Conservation (phyloP, 2,797 vertebrate species). For the Epinephelus coioides region DNA sequence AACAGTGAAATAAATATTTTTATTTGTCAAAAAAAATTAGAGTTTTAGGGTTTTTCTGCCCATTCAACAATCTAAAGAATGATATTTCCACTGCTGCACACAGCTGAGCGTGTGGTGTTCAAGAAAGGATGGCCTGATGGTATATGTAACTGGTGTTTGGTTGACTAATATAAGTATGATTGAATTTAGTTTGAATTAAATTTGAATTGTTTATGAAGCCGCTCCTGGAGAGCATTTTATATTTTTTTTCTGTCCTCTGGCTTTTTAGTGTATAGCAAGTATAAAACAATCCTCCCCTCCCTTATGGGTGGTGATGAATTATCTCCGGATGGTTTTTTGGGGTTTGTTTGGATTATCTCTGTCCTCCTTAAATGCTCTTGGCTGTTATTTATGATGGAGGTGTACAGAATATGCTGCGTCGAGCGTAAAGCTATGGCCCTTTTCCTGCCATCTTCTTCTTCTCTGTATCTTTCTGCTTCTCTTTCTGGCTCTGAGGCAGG, state of each 20-base stretch:
- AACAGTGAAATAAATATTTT: no score
- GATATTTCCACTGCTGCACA: neutral
- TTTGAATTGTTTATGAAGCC: slow-evolving; percentile 55
- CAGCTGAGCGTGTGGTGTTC: slow-evolving; percentile 16
- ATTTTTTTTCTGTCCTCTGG: slow-evolving; percentile 17
- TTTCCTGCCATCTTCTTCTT: slow-evolving; percentile 10
- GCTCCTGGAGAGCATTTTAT: slow-evolving; percentile 7
- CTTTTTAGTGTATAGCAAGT: slow-evolving; percentile 33
- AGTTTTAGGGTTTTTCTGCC: neutral
- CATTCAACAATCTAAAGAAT: neutral
- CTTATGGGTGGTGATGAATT: slow-evolving; percentile 62
- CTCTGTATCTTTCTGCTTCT: slow-evolving; percentile 20
- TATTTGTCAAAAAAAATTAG: no score
- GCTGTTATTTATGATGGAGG: slow-evolving; percentile 62
- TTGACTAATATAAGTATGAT: slow-evolving; percentile 57
- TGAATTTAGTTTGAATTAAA: slow-evolving; percentile 44
- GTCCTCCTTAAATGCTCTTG: slow-evolving; percentile 71
- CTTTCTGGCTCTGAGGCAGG: slow-evolving; percentile 27
- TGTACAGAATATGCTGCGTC: slow-evolving; percentile 20
- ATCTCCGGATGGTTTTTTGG: slow-evolving; percentile 44
- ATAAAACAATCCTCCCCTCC: slow-evolving; percentile 44
- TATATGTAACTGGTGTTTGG: slow-evolving; percentile 13
- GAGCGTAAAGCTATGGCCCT: slow-evolving; percentile 10
- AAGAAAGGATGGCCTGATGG: slow-evolving; percentile 3
- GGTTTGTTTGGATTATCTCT: slow-evolving; percentile 73